Evolutionary conservation across 92 coral and sea anemone species (phyloP).

Genomic region (Palythoa caribaeorum): DNA sequence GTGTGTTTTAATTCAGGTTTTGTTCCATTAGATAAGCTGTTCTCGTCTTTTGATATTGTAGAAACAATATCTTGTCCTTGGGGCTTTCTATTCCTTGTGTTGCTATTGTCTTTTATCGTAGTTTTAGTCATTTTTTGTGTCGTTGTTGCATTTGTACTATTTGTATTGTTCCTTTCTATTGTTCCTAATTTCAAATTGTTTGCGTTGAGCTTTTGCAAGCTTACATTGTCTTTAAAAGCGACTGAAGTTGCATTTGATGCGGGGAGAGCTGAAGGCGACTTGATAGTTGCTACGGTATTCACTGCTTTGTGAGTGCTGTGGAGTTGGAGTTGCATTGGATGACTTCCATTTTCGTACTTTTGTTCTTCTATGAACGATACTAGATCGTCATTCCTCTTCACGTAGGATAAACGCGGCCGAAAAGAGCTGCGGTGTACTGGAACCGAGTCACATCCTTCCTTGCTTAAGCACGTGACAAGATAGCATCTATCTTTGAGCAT

Average conservation of each 20-base stretch:
- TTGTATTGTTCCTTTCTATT: not conserved
- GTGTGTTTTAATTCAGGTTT: not conserved
- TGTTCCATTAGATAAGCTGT: not conserved
- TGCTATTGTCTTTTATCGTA: not conserved
- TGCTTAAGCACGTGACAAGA: constrained; percentile 85
- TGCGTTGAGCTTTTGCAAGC: not conserved
- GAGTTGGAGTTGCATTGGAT: constrained; percentile 8
- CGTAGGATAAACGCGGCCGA: constrained; percentile 74
- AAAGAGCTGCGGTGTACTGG: constrained; percentile 78
- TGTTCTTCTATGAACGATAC: constrained; percentile 84
- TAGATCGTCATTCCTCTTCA: constrained; percentile 71
- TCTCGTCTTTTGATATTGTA: not conserved
- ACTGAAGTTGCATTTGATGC: constrained; percentile 35
- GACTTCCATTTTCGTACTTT: not conserved
- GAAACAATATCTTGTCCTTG: not conserved
- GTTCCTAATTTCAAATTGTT: not conserved
- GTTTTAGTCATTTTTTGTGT: not conserved
- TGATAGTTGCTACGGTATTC: constrained; percentile 4
- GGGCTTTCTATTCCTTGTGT: not conserved
- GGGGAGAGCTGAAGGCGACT: constrained; percentile 71
- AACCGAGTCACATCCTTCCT: constrained; percentile 75
- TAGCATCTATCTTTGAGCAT: constrained; percentile 88
- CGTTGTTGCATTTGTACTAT: not conserved
- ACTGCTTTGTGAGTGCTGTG: constrained; percentile 43
- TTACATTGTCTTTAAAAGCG: not conserved